Evolutionary conservation across 2,797 vertebrate genomes (phyloP).

Genomic region (Naso thynnoides): DNA sequence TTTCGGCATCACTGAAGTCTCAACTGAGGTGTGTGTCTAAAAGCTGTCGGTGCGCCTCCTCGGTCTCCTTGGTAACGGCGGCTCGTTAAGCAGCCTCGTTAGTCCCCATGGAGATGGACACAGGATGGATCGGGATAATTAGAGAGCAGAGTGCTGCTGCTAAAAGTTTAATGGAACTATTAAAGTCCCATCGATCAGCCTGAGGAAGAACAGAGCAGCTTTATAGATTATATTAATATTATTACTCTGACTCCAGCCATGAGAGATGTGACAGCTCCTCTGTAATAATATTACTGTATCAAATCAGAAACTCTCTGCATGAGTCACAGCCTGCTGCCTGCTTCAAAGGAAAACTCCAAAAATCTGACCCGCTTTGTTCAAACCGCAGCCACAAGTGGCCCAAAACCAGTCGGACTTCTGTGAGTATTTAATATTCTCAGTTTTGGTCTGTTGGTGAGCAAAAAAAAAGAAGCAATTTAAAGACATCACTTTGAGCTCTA

Average conservation of each 20-base stretch:
- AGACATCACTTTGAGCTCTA: too few relatives aligned
- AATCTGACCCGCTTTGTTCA: too few relatives aligned
- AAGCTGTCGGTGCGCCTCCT: constrained; percentile 31
- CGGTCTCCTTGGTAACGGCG: constrained; percentile 8
- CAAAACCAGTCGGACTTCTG: too few relatives aligned
- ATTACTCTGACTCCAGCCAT: constrained; percentile 11
- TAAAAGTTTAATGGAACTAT: constrained; percentile 58
- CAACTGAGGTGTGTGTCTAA: constrained; percentile 88
- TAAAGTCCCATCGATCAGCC: constrained; percentile 58
- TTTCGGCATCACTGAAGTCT: constrained; percentile 92
- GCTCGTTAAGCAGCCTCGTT: constrained; percentile 23
- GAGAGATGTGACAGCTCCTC: constrained; percentile 28
- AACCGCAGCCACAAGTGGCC: too few relatives aligned
- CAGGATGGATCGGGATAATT: constrained; percentile 48
- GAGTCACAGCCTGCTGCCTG: neutral
- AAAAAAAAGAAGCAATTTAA: too few relatives aligned
- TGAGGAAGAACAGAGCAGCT: constrained; percentile 26
- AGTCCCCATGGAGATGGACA: constrained; percentile 27
- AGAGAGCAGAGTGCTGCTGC: constrained; percentile 44
- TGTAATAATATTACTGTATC: constrained; percentile 14
- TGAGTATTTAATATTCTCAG: too few relatives aligned
- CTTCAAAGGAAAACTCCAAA: neutral
- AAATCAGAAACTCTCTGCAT: constrained; percentile 6
- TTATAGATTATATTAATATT: constrained; percentile 36
- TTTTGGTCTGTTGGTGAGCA: too few relatives aligned